Evolutionary conservation across 2,888 invertebrate species (phyloP).

Genomic region (Hanleya hanleyi): DNA sequence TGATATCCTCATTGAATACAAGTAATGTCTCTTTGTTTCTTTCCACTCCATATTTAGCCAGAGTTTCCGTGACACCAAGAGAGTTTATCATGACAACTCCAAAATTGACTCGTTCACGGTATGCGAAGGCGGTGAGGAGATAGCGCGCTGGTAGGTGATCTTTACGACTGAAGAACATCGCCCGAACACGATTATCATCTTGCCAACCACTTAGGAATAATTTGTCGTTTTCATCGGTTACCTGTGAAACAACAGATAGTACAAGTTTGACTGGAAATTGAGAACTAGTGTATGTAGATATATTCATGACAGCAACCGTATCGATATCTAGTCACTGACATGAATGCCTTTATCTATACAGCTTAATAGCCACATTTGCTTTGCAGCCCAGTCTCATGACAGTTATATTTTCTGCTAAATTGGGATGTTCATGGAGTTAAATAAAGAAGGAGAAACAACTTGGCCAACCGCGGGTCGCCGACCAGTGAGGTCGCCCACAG

Average conservation of each 20-base stretch:
- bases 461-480: too few relatives aligned
- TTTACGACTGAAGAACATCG: constrained; percentile 82
- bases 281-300: too few relatives aligned
- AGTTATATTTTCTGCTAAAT: too few relatives aligned
- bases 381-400: too few relatives aligned
- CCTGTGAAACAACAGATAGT: constrained; percentile 51
- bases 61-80: constrained; percentile 65
- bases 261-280: too few relatives aligned
- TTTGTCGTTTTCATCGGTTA: constrained; percentile 83
- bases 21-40: constrained; percentile 82
- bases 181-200: constrained; percentile 95
- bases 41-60: constrained; percentile 80
- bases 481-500: too few relatives aligned
- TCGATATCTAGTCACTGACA: too few relatives aligned
- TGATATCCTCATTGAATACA: constrained; percentile 89
- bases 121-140: constrained; percentile 89
- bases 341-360: too few relatives aligned
- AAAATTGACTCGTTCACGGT: constrained; percentile 88
- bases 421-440: too few relatives aligned
- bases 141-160: constrained; percentile 89
- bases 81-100: constrained; percentile 76
- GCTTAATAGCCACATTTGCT: too few relatives aligned
- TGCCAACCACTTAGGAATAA: constrained; percentile 90
- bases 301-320: too few relatives aligned
- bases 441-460: too few relatives aligned